Percentiles rank a stretch among this genome's conserved stretches.
Evolutionary conservation across 1,140 invertebrate genomes (phyloP).

Genomic region (Dryas iulia): DNA sequence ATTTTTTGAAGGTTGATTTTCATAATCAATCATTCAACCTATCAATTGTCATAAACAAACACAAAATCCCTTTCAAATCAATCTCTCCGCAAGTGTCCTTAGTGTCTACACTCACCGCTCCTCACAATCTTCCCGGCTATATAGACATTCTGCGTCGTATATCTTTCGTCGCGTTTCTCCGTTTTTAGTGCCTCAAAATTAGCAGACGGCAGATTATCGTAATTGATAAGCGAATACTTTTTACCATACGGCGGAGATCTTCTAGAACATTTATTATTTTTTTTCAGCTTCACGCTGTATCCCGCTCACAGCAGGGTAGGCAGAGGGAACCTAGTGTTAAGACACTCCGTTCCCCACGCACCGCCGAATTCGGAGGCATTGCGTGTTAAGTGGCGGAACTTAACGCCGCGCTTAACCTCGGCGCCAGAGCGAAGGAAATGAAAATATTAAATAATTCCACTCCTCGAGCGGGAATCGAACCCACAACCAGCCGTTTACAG

Average conservation of each 20-base stretch:
- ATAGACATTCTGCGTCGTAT: slow-evolving; percentile 55
- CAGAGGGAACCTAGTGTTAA: not conserved
- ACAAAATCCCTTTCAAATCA: no score
- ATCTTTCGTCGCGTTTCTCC: slow-evolving; percentile 48
- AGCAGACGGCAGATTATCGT: slow-evolving; percentile 59
- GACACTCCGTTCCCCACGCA: not conserved
- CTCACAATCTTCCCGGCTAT: slow-evolving; percentile 62
- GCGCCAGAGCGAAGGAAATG: no score
- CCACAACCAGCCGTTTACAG: no score
- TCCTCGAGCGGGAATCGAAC: no score
- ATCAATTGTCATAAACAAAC: no score
- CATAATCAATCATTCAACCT: no score
- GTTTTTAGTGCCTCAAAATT: slow-evolving; percentile 44
- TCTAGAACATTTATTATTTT: slow-evolving; percentile 15
- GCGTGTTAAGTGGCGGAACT: no score
- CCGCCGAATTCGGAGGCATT: no score
- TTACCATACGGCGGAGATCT: slow-evolving; percentile 28
- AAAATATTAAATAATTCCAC: no score
- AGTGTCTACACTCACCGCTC: slow-evolving; percentile 39
- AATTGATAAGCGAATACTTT: slow-evolving; percentile 72
- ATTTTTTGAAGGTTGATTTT: no score
- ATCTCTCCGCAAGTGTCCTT: no score
- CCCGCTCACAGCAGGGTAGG: not conserved
- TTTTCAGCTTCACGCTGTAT: not conserved
- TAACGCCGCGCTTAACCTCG: no score